Conservation (phyloP, 1,140 invertebrate species). For the Drosophila subpulchrella region DNA sequence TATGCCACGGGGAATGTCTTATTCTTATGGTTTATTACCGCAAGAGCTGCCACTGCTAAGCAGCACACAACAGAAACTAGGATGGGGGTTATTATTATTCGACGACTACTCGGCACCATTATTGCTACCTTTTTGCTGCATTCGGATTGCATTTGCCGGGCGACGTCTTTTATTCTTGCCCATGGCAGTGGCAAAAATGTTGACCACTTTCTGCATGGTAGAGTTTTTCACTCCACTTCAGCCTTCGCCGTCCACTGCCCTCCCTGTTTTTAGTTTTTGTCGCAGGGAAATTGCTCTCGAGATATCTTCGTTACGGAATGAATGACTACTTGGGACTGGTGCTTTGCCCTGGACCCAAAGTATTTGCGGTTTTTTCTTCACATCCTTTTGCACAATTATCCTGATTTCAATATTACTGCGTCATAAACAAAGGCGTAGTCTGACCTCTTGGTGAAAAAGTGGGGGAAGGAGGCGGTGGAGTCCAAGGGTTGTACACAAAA, state of each 20-base stretch:
- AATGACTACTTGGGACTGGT: slow-evolving; percentile 46
- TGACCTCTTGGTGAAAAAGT: slow-evolving; percentile 25
- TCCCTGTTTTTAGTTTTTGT: slow-evolving; percentile 50
- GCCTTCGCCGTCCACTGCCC: background rate
- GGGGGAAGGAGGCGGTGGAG: background rate
- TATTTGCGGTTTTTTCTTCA: slow-evolving; percentile 79
- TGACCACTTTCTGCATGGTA: slow-evolving; percentile 80
- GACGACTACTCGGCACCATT: slow-evolving; percentile 63
- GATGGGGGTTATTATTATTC: slow-evolving; percentile 72
- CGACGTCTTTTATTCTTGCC: slow-evolving; percentile 75
- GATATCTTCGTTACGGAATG: slow-evolving; percentile 70
- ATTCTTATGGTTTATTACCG: slow-evolving; percentile 71
- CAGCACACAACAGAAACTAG: slow-evolving; percentile 43
- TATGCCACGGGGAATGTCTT: slow-evolving; percentile 60
- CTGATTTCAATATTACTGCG: slow-evolving; percentile 78
- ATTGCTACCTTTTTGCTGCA: slow-evolving; percentile 67
- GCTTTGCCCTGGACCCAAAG: slow-evolving; percentile 45
- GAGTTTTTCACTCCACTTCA: slow-evolving; percentile 63
- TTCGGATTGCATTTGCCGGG: slow-evolving; percentile 42
- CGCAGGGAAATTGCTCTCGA: slow-evolving; percentile 69
- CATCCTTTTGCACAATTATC: slow-evolving; percentile 81
- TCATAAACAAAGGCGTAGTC: slow-evolving; percentile 73
- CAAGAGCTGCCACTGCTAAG: slow-evolving; percentile 37
- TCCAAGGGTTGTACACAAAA: slow-evolving; percentile 48
- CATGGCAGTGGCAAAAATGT: slow-evolving; percentile 79